Evolutionary conservation across 2,113 vertebrate species (phyloP), one percentile per base, ranked within the genome.

Genomic region (Oophaga pumilio): DNA sequence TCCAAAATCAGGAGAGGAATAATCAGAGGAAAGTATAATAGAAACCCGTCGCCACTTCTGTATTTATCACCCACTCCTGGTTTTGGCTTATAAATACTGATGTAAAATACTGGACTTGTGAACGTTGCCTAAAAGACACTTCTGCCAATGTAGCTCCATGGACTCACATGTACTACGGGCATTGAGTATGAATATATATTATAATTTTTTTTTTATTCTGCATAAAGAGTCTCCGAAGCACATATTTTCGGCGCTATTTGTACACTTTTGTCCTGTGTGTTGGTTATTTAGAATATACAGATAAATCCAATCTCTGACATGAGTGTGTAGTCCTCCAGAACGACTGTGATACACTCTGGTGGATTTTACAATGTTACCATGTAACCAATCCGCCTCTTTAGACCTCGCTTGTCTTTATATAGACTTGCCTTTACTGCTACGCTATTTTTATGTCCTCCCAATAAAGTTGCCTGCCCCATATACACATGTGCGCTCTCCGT

Each of bases 371-470:
- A 56, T 2, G 18, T 57, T 43, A 2, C 17, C 18, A 20, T 82
- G 57, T 64, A 80, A 80, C 53, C 17, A 14, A 18, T 56, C 26
- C 60, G 1, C 52, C 52, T 22, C 59, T 82, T 22, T 56, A 26
- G 52, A 18, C 18, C 53, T 24, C 10, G 14, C 76, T 59, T 80
- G 52, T 80, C 77, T 80, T 59, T 28, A 59, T 59, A 80, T 80
- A 80, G 77, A 57, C n/a, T 20, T 80, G 56, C 18, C 74, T 80
- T 28, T 60, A 59, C 53, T 18, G 24, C 56, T 18, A 15, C 18
- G 24, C 77, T 80, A 80, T 80, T 80, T 80, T 57, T 80, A 80
- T 33, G n/a, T 28, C 53, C 17, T 18, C 33, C 20, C 26, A 28
- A 17, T 18, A 53, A 17, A 28, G 52, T 33, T 24, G 28, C 4